Evolutionary conservation across 2,797 vertebrate genomes (phyloP).

Genomic region (Periophthalmus magnuspinnatus): DNA sequence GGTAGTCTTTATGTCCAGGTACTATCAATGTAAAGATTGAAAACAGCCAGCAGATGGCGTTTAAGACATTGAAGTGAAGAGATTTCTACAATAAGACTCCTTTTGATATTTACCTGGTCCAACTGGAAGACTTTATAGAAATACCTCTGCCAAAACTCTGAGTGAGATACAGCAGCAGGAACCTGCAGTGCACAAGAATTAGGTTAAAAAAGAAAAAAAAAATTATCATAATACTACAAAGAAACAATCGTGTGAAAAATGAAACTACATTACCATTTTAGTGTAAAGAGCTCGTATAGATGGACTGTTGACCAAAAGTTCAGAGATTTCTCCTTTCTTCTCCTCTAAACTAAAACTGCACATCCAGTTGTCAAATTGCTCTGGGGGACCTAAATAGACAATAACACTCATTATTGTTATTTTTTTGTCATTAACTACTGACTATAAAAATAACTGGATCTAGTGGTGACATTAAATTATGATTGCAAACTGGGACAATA

Average conservation of each 20-base stretch:
- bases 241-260: neutral
- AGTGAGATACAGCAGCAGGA: constrained; percentile 90
- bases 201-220: neutral
- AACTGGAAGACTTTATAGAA: constrained; percentile 95
- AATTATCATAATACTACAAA: constrained; percentile 2
- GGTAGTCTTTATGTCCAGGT: neutral
- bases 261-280: constrained; percentile 86
- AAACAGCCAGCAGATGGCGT: constrained; percentile 52
- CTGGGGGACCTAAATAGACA: constrained; percentile 80
- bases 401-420: too few relatives aligned
- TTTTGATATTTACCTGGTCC: constrained; percentile 84
- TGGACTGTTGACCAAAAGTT: constrained; percentile 90
- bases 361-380: constrained; percentile 91
- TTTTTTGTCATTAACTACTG: too few relatives aligned
- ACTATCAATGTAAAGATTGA: neutral
- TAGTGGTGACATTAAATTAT: neutral
- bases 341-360: constrained; percentile 87
- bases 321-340: constrained; percentile 90
- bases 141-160: constrained; percentile 97
- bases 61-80: constrained; percentile 1
- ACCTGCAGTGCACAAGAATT: constrained; percentile 71
- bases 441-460: too few relatives aligned
- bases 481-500: neutral
- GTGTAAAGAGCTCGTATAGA: constrained; percentile 95
- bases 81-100: neutral